phyloP scores from a whole-genome alignment of 2,888 invertebrate genomes.

The Zeuzera pyrina region DNA sequence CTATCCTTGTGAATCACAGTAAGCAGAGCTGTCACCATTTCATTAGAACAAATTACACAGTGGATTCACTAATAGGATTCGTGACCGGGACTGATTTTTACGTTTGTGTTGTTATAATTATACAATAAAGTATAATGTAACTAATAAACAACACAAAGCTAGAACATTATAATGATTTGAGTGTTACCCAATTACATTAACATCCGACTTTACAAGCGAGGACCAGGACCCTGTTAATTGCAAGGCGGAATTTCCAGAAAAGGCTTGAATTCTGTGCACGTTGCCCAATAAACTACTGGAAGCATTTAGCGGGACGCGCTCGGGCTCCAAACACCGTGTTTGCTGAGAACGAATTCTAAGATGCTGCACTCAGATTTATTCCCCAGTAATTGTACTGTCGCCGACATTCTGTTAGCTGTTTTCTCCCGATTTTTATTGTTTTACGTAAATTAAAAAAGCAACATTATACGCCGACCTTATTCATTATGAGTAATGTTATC shows the following conservation, averaged over 20 bases:
- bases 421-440: conserved; percentile 6
- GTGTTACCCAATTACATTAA: conserved; percentile 48
- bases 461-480: no score
- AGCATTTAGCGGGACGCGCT: conserved; percentile 46
- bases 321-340: conserved; percentile 38
- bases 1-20: no score
- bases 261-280: conserved; percentile 52
- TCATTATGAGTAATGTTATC: no score
- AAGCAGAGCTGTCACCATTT: no score
- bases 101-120: no score
- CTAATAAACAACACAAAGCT: no score
- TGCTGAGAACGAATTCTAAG: conserved; percentile 22
- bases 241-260: conserved; percentile 30
- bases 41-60: no score
- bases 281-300: conserved; percentile 54
- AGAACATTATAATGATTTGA: background rate
- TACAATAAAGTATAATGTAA: no score
- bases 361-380: conserved; percentile 33
- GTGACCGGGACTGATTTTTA: no score
- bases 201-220: conserved; percentile 46
- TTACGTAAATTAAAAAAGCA: background rate
- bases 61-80: no score
- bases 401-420: conserved; percentile 9
- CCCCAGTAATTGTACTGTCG: conserved; percentile 23
- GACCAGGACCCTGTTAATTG: conserved; percentile 20